A percentile compares a stretch with the other conserved stretches of the same genome.
Evolutionary conservation across 2,888 invertebrate species (phyloP).

Genomic region (Amblyteles armatorius): DNA sequence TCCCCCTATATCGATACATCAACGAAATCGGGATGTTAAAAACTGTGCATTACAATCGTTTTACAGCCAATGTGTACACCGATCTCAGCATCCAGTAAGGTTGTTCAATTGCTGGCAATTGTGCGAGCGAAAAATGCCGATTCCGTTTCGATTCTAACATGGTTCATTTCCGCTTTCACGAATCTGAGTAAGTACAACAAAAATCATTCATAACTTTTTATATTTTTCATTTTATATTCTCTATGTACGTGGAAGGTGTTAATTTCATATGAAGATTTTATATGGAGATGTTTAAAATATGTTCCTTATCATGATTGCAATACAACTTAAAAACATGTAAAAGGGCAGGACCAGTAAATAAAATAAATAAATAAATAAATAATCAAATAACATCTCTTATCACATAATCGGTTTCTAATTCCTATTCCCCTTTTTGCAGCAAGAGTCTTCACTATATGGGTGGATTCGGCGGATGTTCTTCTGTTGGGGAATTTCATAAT

Average conservation of each 20-base stretch:
- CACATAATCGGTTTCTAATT: constrained; percentile 17
- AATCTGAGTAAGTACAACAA: constrained; percentile 89
- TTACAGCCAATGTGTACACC: constrained; percentile 91
- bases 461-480: constrained; percentile 91
- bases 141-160: constrained; percentile 91
- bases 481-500: constrained; percentile 91
- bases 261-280: no score
- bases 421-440: constrained; percentile 86
- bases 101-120: constrained; percentile 92
- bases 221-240: no score
- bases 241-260: no score
- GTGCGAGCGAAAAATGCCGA: constrained; percentile 90
- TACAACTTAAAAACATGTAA: no score
- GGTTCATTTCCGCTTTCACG: constrained; percentile 93
- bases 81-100: constrained; percentile 93
- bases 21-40: background rate
- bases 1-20: background rate
- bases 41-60: background rate
- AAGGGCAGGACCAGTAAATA: no score
- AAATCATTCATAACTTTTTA: background rate
- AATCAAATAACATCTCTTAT: background rate
- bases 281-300: no score
- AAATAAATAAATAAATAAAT: no score
- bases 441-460: constrained; percentile 91
- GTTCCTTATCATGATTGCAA: no score